Conservation (phyloP, 2,797 vertebrate species). For the Allochrocebus solatus region DNA sequence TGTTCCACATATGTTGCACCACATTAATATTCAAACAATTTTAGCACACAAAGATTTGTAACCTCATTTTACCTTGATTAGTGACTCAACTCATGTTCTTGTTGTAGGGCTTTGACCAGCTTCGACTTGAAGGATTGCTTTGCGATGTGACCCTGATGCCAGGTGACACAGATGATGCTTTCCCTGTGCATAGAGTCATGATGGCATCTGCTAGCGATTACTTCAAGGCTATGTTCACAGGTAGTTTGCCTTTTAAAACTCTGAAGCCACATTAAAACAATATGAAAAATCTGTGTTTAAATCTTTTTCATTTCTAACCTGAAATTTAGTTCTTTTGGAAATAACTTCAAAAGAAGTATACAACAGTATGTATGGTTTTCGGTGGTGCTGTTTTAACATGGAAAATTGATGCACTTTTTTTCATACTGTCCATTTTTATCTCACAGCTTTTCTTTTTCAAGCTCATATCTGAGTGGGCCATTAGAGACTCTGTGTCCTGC, state of each 20-base stretch:
- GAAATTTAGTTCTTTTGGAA: conserved; percentile 29
- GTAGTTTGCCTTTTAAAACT: conserved; percentile 81
- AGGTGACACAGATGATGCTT: conserved; percentile 96
- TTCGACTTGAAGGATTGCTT: conserved; percentile 96
- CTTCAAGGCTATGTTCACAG: conserved; percentile 99
- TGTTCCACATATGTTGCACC: not conserved
- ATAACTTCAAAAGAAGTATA: not conserved
- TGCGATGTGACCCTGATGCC: conserved; percentile 97
- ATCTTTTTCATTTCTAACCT: conserved; percentile 28
- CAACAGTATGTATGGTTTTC: not conserved
- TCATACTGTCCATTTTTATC: not conserved
- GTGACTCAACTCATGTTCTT: conserved; percentile 22
- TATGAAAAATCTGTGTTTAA: not conserved
- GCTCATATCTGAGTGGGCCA: not conserved
- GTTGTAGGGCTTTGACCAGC: conserved; percentile 96
- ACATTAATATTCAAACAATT: not conserved
- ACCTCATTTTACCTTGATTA: not conserved
- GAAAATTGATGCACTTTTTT: not conserved
- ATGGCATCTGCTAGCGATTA: conserved; percentile 99
- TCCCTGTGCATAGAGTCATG: conserved; percentile 98
- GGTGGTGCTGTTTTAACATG: not conserved
- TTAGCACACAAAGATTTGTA: not conserved
- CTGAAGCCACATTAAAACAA: not conserved
- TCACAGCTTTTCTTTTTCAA: conserved; percentile 16
- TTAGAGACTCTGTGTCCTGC: not conserved